A percentile compares a stretch with the other conserved stretches of the same genome.
phyloP scores from a whole-genome alignment of 2,113 vertebrate species.

The Alexandromys fortis region DNA sequence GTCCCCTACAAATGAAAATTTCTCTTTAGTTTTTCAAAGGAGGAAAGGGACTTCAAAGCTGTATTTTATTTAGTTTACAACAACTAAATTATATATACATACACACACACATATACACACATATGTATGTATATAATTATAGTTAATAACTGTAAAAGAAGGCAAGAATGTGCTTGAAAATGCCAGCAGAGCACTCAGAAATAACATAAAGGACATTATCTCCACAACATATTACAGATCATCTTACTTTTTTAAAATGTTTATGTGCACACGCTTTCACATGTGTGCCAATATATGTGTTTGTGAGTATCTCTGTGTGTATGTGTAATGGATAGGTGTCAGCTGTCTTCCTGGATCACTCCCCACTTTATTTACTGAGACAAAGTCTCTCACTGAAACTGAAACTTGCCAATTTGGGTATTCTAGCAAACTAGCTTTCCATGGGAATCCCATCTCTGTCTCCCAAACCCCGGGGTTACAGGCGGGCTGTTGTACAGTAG shows the following conservation, averaged over 20 bases:
- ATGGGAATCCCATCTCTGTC: not conserved
- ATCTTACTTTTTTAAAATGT: not conserved
- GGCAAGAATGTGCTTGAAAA: not conserved
- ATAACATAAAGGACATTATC: not conserved
- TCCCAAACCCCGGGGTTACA: not conserved
- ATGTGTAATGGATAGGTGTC: not conserved
- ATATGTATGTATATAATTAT: not conserved
- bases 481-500: no score
- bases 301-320: not conserved
- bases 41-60: not conserved
- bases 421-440: not conserved
- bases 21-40: not conserved
- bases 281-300: no score
- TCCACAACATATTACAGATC: not conserved
- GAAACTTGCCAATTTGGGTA: not conserved
- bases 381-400: not conserved
- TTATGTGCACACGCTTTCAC: not conserved
- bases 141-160: not conserved
- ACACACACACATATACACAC: rapidly evolving
- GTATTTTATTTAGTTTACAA: not conserved
- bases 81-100: not conserved
- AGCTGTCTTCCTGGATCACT: not conserved
- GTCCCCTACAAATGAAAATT: not conserved
- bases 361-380: not conserved
- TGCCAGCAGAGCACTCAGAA: rapidly evolving